Conservation (phyloP, 2,888 invertebrate genomes). For the Heliconius sara region DNA sequence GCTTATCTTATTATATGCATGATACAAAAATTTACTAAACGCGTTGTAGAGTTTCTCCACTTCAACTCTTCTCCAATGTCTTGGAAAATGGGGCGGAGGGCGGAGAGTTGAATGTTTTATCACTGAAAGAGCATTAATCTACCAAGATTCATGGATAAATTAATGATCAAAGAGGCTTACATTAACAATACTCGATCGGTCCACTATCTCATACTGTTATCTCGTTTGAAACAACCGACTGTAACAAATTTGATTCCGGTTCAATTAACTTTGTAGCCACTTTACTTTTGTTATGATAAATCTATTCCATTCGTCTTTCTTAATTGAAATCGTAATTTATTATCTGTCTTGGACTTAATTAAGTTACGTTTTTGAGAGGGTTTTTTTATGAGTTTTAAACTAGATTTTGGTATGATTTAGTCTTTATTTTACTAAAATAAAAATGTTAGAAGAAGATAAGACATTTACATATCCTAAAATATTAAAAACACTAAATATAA, state of each 20-base stretch:
- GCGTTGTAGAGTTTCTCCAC: background rate
- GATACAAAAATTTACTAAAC: background rate
- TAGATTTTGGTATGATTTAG: background rate
- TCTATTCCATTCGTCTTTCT: conserved; percentile 36
- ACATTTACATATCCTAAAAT: background rate
- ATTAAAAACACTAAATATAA: too few relatives aligned
- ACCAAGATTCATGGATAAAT: conserved; percentile 8
- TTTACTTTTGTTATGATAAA: conserved; percentile 40
- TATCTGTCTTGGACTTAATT: conserved; percentile 14
- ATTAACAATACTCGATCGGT: background rate
- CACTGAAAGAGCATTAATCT: background rate
- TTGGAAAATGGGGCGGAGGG: too few relatives aligned
- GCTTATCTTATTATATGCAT: background rate
- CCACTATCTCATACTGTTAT: conserved; percentile 20
- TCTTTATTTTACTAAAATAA: background rate
- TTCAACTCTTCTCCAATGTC: background rate
- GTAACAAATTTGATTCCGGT: conserved; percentile 78
- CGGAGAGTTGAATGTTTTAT: too few relatives aligned
- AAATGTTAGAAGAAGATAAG: background rate
- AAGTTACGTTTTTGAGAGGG: background rate
- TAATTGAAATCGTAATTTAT: conserved; percentile 40
- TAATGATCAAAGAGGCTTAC: conserved; percentile 3
- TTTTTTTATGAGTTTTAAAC: background rate
- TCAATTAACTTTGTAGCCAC: conserved; percentile 49
- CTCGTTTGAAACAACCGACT: conserved; percentile 37